phyloP scores from a whole-genome alignment of 1,140 invertebrate species.

The Coboldia fuscipes region DNA sequence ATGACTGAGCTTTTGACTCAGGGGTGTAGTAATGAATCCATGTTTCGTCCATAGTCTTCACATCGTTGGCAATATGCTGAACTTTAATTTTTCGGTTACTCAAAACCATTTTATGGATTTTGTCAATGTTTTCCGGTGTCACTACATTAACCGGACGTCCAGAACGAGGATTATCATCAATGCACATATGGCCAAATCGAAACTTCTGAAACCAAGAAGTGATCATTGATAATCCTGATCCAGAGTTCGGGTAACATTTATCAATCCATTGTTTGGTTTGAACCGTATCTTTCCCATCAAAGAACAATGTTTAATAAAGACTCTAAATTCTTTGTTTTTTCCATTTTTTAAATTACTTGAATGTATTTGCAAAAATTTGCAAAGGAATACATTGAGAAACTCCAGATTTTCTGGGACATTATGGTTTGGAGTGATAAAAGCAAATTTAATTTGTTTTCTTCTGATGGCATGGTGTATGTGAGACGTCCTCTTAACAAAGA shows the following conservation, averaged over 20 bases:
- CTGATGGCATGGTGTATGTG: too few relatives aligned
- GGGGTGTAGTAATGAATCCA: conserved; percentile 20
- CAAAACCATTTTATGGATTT: conserved; percentile 11
- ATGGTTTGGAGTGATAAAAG: too few relatives aligned
- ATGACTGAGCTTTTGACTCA: conserved; percentile 16
- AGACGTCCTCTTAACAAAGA: too few relatives aligned
- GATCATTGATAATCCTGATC: conserved; percentile 10
- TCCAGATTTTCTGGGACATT: too few relatives aligned
- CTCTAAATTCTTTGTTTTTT: background rate
- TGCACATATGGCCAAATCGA: conserved; percentile 12
- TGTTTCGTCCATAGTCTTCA: conserved; percentile 17
- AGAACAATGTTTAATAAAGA: conserved; percentile 2
- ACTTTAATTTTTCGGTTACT: conserved; percentile 9
- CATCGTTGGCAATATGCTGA: background rate
- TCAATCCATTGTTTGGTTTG: background rate
- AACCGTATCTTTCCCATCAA: background rate
- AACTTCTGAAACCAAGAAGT: conserved; percentile 13
- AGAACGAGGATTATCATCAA: conserved; percentile 12
- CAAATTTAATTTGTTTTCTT: too few relatives aligned
- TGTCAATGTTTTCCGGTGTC: conserved; percentile 7
- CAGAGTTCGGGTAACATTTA: conserved; percentile 7
- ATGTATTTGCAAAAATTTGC: too few relatives aligned
- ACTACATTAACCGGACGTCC: conserved; percentile 6
- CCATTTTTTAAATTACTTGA: too few relatives aligned
- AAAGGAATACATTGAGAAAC: too few relatives aligned